Percentiles rank a stretch among this genome's conserved stretches.
Conservation (phyloP, 1,140 invertebrate genomes). For the Drosophila burlai region DNA sequence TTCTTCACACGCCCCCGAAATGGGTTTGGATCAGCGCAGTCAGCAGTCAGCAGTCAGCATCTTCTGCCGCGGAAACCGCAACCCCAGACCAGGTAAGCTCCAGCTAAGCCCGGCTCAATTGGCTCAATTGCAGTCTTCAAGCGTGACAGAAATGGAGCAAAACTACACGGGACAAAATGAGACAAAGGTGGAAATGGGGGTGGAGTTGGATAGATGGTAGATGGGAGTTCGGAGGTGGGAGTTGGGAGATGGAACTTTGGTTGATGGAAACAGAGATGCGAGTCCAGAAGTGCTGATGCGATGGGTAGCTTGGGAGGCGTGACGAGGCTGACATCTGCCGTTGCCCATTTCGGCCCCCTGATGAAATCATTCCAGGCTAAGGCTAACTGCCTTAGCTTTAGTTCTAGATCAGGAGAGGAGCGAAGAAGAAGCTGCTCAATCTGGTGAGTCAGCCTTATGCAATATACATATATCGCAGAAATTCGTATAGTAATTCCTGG, state of each 20-base stretch:
- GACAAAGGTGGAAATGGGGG: slow-evolving; percentile 53
- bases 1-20: slow-evolving; percentile 71
- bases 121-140: slow-evolving; percentile 82
- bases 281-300: slow-evolving; percentile 16
- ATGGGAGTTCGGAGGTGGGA: not conserved
- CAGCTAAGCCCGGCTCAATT: slow-evolving; percentile 57
- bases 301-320: slow-evolving; percentile 34
- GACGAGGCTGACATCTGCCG: slow-evolving; percentile 48
- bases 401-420: not conserved
- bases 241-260: not conserved
- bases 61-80: slow-evolving; percentile 55
- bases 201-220: slow-evolving; percentile 14
- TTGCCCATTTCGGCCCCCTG: slow-evolving; percentile 53
- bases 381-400: too few species aligned
- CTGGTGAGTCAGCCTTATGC: slow-evolving; percentile 32
- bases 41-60: slow-evolving; percentile 39
- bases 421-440: not conserved
- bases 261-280: not conserved
- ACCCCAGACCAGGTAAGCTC: slow-evolving; percentile 20
- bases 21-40: not conserved
- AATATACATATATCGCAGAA: slow-evolving; percentile 3
- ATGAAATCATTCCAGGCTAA: slow-evolving; percentile 75
- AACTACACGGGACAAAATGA: slow-evolving; percentile 63
- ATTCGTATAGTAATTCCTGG: not conserved
- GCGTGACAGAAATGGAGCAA: slow-evolving; percentile 81